These are phyloP conservation scores for Andrena marginata DNA, from an alignment of 2,888 invertebrate species.

Conservation along the genomic window DNA sequence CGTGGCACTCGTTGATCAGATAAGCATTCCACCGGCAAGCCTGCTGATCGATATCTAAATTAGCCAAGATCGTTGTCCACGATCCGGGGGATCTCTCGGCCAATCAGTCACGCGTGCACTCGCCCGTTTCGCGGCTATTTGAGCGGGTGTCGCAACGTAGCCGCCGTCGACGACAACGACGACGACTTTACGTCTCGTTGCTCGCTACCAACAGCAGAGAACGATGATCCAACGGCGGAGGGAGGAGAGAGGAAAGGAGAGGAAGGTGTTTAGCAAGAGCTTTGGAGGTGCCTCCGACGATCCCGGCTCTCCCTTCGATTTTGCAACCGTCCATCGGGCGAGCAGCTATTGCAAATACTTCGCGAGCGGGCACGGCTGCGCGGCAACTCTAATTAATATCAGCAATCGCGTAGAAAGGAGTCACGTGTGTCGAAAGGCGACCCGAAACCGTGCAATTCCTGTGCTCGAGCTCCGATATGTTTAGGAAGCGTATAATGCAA, in stretches of 20 bases:
- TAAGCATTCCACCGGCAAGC: not conserved
- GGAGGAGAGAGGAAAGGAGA: not conserved
- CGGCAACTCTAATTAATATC: slow-evolving; percentile 40
- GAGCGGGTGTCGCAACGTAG: slow-evolving; percentile 13
- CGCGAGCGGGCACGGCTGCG: slow-evolving; percentile 7
- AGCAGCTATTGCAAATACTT: slow-evolving; percentile 29
- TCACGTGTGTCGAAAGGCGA: slow-evolving; percentile 13
- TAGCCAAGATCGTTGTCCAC: not conserved
- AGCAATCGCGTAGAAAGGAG: slow-evolving; percentile 39
- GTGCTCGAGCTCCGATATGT: slow-evolving; percentile 9
- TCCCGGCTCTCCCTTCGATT: slow-evolving; percentile 38
- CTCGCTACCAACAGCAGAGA: not conserved
- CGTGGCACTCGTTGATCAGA: not conserved
- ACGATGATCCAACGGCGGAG: not conserved
- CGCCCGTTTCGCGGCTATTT: not conserved
- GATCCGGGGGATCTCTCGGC: not conserved
- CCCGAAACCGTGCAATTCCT: slow-evolving; percentile 3
- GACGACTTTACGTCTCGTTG: not conserved
- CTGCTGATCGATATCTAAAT: slow-evolving; percentile 3
- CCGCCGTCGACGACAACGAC: not conserved
- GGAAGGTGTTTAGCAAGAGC: slow-evolving; percentile 33
- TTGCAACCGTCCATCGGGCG: slow-evolving; percentile 31
- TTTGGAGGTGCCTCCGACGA: slow-evolving; percentile 28
- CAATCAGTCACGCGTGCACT: not conserved
- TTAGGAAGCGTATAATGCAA: too few relatives aligned